Evolutionary conservation across 1,140 invertebrate species (phyloP).

Genomic region (Meteorus sp.): DNA sequence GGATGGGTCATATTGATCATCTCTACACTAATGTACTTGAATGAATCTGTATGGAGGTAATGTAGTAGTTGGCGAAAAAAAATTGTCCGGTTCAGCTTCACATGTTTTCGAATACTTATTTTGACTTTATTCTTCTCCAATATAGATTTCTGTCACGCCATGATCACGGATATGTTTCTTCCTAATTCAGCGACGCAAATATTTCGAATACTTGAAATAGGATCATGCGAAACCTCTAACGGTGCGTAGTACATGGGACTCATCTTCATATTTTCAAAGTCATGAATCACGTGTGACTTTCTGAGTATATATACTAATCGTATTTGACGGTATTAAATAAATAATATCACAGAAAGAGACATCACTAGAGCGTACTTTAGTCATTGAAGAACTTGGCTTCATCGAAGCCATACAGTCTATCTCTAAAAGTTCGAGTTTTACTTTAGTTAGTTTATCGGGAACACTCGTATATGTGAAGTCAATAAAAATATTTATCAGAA

Average conservation of each 20-base stretch:
- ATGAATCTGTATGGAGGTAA: no score
- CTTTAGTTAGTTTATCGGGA: conserved; percentile 7
- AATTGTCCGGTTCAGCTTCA: no score
- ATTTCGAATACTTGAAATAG: background rate
- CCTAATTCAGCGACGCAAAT: no score
- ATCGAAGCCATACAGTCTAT: conserved; percentile 11
- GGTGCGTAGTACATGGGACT: conserved; percentile 9
- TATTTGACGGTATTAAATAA: conserved; percentile 27
- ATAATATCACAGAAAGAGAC: conserved; percentile 20
- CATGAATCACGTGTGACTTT: conserved; percentile 8
- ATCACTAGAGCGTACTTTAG: no score
- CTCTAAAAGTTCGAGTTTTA: background rate
- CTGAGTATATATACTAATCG: conserved; percentile 13
- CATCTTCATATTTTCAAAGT: conserved; percentile 8
- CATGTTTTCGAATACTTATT: no score
- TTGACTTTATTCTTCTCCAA: no score
- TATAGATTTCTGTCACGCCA: no score
- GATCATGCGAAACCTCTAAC: background rate
- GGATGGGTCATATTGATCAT: no score
- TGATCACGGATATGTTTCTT: no score
- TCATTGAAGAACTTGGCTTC: conserved; percentile 19
- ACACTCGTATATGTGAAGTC: background rate
- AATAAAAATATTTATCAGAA: no score
- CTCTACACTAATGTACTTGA: no score
- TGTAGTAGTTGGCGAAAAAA: no score